A percentile compares a stretch with the other conserved stretches of the same genome.
These are phyloP conservation scores for Melipona bicolor DNA, from an alignment of 2,888 invertebrate species.

Conservation along the genomic window DNA sequence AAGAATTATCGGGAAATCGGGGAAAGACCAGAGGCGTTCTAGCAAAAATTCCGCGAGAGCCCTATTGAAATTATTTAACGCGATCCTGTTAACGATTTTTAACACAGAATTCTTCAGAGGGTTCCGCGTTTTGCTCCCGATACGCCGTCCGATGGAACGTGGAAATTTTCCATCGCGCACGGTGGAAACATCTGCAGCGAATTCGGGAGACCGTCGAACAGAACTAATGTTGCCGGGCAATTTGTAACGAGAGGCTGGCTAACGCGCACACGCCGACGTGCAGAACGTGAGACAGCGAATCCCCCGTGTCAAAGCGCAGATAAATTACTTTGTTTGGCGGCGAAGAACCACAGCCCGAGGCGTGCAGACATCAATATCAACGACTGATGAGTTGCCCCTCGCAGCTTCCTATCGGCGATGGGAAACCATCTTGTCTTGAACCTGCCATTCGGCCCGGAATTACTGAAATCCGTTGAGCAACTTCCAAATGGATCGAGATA, in stretches of 20 bases:
- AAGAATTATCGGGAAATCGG: not conserved
- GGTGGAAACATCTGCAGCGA: conserved; percentile 61
- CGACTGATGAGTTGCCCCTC: conserved; percentile 60
- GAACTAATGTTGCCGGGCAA: conserved; percentile 63
- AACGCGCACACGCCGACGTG: conserved; percentile 32
- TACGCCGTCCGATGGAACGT: conserved; percentile 9
- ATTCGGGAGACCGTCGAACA: conserved; percentile 60
- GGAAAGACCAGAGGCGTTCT: not conserved
- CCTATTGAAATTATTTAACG: not conserved
- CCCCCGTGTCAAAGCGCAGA: conserved; percentile 58
- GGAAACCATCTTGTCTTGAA: not conserved
- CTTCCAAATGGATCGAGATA: not conserved
- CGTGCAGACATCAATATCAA: conserved; percentile 64
- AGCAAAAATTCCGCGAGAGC: not conserved
- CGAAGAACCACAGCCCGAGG: conserved; percentile 55
- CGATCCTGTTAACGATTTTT: not conserved
- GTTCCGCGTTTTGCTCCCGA: not conserved
- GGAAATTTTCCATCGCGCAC: conserved; percentile 48
- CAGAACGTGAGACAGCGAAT: conserved; percentile 56
- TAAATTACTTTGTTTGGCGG: conserved; percentile 71
- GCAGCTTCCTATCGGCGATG: conserved; percentile 7
- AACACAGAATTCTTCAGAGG: not conserved
- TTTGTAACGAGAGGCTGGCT: conserved; percentile 60
- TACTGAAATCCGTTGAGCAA: conserved; percentile 1
- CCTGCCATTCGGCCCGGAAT: conserved; percentile 2